A percentile compares a stretch with the other conserved stretches of the same genome.
These are phyloP conservation scores for Lissonota sp. DNA, from an alignment of 2,888 invertebrate species.

Conservation along the genomic window DNA sequence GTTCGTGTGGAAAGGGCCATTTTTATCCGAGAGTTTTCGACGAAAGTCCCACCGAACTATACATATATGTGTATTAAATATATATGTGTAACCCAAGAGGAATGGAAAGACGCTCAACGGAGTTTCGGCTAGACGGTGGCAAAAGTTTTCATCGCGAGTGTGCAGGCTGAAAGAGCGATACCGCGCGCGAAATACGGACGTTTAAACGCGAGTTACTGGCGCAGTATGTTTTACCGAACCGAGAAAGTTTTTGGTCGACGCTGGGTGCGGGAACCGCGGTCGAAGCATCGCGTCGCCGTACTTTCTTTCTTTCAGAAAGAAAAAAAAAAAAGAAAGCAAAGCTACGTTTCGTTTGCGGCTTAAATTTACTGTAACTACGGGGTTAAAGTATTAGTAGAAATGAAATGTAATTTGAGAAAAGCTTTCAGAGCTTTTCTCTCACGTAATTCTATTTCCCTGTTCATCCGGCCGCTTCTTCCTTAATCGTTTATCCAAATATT, in stretches of 20 bases:
- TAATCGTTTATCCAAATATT: background rate
- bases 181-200: constrained; percentile 53
- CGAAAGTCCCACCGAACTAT: constrained; percentile 10
- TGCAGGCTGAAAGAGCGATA: constrained; percentile 47
- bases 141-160: constrained; percentile 54
- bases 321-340: background rate
- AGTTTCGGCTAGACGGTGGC: constrained; percentile 42
- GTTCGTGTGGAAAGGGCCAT: constrained; percentile 38
- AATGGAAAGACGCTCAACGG: constrained; percentile 35
- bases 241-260: constrained; percentile 51
- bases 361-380: constrained; percentile 5
- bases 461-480: background rate
- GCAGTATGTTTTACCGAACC: constrained; percentile 50
- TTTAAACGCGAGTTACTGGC: constrained; percentile 62
- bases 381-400: constrained; percentile 20
- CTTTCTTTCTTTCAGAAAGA: constrained; percentile 17
- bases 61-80: constrained; percentile 16
- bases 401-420: constrained; percentile 43
- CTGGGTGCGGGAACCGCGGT: constrained; percentile 14
- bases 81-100: background rate
- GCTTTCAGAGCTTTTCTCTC: constrained; percentile 3
- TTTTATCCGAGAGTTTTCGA: constrained; percentile 44
- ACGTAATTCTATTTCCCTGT: background rate
- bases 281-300: constrained; percentile 9
- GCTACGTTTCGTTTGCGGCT: constrained; percentile 27